A percentile compares a stretch with the other conserved stretches of the same genome.
Conservation (phyloP, 37 sponge, comb jelly and placozoan genomes). For the Hexactinellida sp. region DNA sequence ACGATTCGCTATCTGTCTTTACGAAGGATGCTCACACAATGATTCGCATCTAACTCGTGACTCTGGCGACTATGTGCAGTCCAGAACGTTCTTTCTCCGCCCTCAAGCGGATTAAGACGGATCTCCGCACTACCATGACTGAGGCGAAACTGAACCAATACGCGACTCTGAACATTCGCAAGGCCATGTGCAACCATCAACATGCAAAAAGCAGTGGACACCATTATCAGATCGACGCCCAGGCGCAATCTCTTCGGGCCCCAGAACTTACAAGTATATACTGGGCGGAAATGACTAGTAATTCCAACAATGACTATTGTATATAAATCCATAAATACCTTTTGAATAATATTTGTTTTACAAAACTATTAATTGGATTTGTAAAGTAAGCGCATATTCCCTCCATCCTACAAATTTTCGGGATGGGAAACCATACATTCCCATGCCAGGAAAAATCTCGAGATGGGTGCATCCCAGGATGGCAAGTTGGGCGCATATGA, state of each 20-base stretch:
- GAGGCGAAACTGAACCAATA: constrained; percentile 15
- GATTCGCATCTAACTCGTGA: not conserved
- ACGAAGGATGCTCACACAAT: constrained; percentile 19
- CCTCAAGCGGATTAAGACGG: constrained; percentile 12
- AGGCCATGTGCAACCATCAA: not conserved
- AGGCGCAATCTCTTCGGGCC: not conserved
- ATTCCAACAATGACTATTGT: too few species aligned
- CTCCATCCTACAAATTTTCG: too few species aligned
- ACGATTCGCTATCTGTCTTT: not conserved
- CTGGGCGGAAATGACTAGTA: too few species aligned
- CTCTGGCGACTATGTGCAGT: constrained; percentile 3
- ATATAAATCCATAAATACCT: too few species aligned
- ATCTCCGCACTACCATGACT: constrained; percentile 1
- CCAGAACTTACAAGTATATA: not conserved
- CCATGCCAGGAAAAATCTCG: too few species aligned
- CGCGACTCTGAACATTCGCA: not conserved
- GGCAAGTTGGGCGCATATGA: too few species aligned
- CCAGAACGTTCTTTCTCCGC: constrained; percentile 10
- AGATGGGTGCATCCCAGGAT: too few species aligned
- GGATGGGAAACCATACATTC: too few species aligned
- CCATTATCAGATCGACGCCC: not conserved
- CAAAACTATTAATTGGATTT: too few species aligned
- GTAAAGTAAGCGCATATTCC: too few species aligned
- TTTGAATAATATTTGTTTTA: too few species aligned
- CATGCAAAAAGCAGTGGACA: not conserved